Base-by-base conservation (phyloP, 2,888 invertebrate genomes). In the Lochmaea capreae region DNA sequence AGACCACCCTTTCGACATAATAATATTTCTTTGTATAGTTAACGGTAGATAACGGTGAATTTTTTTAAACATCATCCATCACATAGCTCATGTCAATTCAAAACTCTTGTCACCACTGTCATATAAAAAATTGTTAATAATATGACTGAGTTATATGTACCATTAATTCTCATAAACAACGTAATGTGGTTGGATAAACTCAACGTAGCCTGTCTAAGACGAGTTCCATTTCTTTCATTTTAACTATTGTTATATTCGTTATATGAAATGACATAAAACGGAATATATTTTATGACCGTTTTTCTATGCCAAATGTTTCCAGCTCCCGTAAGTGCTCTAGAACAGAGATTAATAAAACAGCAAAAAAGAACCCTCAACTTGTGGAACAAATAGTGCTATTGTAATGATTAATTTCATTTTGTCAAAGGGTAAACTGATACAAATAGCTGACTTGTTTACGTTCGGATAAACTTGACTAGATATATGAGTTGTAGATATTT, bases 281-380 rank as follows among this genome's bases (percentile, higher is more conserved):
- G 16, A 43, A 43, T 63, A 65, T 52, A 65, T 65, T n/a, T 65
- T 65, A 65, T 52, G 65, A 26, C 12, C 52, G 65, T 65, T 65
- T 65, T 52, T 65, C 65, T 26, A 43, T 65, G 16, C 49, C 22
- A 46, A 65, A 65, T 49, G 46, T 65, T 65, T 52, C 49, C 62
- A 5, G 14, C 16, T 65, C 26, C 62, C n/a, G 18, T 18, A 11
- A 65, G 46, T 12, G 11, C 16, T 3, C 10, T 52, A 8, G n/a
- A 65, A 58, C 58, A 58, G 26, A 65, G 65, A 65, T 65, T 65
- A 26, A 49, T 52, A 52, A 65, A 49, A 22, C 49, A 26, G 42
- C 46, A 52, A 16, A 46, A 52, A 16, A 26, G 52, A 65, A 52
- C 65, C 33, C 12, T 26, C 58, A 58, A 58, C 10, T 58, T 26